Conservation (phyloP, 2,113 vertebrate species). For the Scopus umbretta region DNA sequence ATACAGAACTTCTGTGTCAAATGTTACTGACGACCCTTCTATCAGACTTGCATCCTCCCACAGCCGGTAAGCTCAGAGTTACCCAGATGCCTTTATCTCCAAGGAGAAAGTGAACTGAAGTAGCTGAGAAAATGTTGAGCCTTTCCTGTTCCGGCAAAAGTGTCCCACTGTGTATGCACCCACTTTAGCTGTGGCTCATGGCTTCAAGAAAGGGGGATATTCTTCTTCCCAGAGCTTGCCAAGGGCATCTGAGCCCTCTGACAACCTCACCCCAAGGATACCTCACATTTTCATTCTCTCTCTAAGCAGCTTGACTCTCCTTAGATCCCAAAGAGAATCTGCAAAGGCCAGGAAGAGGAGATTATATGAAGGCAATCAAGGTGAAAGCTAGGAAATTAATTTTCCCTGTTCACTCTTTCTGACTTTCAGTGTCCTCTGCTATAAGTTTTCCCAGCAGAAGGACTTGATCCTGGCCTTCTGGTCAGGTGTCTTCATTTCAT, state of each 20-base stretch:
- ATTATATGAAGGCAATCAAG: neutral
- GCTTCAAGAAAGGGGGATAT: neutral
- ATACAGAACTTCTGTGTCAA: neutral
- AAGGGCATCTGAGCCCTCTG: neutral
- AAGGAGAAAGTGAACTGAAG: neutral
- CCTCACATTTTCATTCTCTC: neutral
- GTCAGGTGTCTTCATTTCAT: neutral
- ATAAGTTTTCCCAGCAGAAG: neutral
- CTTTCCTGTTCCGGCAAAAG: neutral
- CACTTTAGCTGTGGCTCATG: neutral
- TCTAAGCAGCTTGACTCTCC: neutral
- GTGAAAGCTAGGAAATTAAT: neutral
- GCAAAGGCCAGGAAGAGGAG: neutral
- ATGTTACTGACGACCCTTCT: neutral
- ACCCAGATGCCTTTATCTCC: neutral
- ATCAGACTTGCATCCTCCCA: neutral
- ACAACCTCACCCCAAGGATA: neutral
- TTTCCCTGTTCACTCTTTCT: neutral
- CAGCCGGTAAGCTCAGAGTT: neutral
- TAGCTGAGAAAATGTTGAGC: neutral
- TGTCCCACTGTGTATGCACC: neutral
- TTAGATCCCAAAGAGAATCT: neutral
- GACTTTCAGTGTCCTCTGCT: neutral
- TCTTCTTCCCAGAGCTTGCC: neutral
- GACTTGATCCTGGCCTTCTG: neutral